Conservation (phyloP, 2,113 vertebrate species). For the Paraplagusia blochii region DNA sequence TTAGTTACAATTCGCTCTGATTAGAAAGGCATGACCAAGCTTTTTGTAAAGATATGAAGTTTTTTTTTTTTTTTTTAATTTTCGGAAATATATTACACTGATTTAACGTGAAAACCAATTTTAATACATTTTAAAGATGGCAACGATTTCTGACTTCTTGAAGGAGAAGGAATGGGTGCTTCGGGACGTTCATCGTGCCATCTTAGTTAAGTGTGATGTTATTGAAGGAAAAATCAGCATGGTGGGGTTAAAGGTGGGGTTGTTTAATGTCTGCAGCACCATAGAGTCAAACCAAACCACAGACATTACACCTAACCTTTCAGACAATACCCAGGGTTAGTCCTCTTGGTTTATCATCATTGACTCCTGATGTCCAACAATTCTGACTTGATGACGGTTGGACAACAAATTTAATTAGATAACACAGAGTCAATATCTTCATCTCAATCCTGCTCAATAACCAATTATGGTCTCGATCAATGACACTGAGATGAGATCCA, state of each 20-base stretch:
- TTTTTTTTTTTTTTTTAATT: conserved; percentile 61
- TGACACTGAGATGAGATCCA: conserved; percentile 37
- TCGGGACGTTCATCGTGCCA: background rate
- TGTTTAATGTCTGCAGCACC: too few species aligned
- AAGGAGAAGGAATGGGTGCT: conserved; percentile 4
- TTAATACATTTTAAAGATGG: conserved; percentile 38
- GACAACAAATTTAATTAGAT: conserved; percentile 49
- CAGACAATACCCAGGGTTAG: background rate
- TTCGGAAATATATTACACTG: conserved; percentile 43
- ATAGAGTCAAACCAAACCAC: background rate
- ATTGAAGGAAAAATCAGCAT: background rate
- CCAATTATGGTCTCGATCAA: conserved; percentile 58
- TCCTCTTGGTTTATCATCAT: background rate
- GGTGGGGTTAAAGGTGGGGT: too few species aligned
- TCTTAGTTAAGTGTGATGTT: background rate
- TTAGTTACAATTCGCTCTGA: conserved; percentile 51
- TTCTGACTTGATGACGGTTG: conserved; percentile 27
- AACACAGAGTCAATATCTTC: conserved; percentile 49
- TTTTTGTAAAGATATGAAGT: conserved; percentile 52
- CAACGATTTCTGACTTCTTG: conserved; percentile 22
- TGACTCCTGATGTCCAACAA: conserved; percentile 15
- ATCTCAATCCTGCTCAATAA: conserved; percentile 43
- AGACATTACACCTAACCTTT: background rate
- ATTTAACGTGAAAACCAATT: conserved; percentile 40
- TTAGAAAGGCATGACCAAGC: conserved; percentile 43